Base-by-base conservation (phyloP, 2,797 vertebrate species). In the Hafferia zeledoni region DNA sequence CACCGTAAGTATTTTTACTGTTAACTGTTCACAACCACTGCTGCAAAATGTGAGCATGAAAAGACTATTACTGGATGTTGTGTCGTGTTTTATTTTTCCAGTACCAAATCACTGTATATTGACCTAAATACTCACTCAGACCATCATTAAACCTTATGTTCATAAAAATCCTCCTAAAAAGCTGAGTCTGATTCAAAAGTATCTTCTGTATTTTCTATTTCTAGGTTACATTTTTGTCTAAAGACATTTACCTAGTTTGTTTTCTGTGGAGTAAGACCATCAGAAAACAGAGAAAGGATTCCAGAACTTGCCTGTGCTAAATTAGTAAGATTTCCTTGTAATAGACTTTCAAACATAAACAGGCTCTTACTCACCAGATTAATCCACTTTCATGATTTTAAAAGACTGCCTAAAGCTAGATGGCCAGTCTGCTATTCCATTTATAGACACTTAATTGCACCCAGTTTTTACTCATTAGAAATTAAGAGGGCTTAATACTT, bases 401-500 rank as follows among this genome's bases (percentile, higher is more conserved):
- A 80, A 70, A 94, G 53, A 78, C 85, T 79, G 87, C 87, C 87
- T 88, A 72, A 78, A 89, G 80, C 83, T 44, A 93, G 70, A 82
- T 56, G 56, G 57, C 64, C 63, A 67, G 63, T n/a, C 47, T 44
- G 27, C 30, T 79, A 49, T 50, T 81, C 72, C 71, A 83, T 72
- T 91, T 81, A 88, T 25, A 84, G 80, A 72, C 59, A 71, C 53
- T 67, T 85, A 80, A 86, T 69, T 94, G 91, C 63, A 87, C 33
- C 14, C 49, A 69, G 55, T 37, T 90, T 90, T 94, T 13, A 92
- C 41, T 60, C 68, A 89, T 71, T 39, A 85, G 47, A 91, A 88
- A 75, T 50, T 71, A 70, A 88, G 23, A 87, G 14, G 11, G 33
- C 39, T 89, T 65, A 83, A 85, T 68, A 61, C 31, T 56, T 72